Percentiles rank a stretch among this genome's conserved stretches.
Evolutionary conservation across 2,113 vertebrate species (phyloP).

Genomic region (Piprites chloris): DNA sequence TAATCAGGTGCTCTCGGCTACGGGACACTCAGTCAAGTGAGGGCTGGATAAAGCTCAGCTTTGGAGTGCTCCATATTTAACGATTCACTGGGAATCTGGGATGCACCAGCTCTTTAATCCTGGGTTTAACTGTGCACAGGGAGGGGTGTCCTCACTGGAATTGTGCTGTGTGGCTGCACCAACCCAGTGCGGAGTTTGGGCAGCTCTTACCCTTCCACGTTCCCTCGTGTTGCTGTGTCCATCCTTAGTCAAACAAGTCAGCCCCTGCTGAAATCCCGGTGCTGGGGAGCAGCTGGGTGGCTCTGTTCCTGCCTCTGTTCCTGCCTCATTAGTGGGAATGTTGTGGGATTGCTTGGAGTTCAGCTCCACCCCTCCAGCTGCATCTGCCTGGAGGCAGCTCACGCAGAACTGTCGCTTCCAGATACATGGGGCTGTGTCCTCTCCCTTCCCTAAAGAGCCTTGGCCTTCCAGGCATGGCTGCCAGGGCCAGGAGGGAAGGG

Average conservation of each 20-base stretch:
- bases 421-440: not conserved
- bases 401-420: not conserved
- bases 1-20: not conserved
- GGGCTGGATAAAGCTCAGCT: not conserved
- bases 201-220: rapidly evolving
- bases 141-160: not conserved
- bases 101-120: not conserved
- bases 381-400: not conserved
- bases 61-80: not conserved
- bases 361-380: slow-evolving; percentile 10
- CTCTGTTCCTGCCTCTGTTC: not conserved
- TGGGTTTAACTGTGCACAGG: not conserved
- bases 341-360: not conserved
- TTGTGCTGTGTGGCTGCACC: rapidly evolving
- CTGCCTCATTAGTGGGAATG: not conserved
- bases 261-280: not conserved
- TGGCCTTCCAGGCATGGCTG: rapidly evolving
- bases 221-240: rapidly evolving
- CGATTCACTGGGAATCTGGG: not conserved
- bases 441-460: not conserved
- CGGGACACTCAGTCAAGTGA: not conserved
- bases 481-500: not conserved
- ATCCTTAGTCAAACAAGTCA: not conserved
- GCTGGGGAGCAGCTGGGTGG: not conserved
- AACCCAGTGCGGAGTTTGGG: not conserved